Evolutionary conservation across 1,140 invertebrate species (phyloP).

Genomic region (Rhyacophila brunnea): DNA sequence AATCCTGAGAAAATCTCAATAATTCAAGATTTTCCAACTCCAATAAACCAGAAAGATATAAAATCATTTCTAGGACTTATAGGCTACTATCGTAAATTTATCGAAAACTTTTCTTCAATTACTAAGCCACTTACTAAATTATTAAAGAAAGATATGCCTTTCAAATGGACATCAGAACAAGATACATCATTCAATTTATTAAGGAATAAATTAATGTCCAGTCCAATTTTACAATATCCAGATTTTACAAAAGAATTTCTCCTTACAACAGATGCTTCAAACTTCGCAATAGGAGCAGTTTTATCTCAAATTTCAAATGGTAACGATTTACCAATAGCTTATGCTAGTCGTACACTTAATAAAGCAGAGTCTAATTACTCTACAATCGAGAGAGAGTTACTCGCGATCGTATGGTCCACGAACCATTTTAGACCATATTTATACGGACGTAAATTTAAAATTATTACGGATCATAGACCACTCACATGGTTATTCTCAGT

Average conservation of each 20-base stretch:
- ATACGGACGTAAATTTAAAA: too few species aligned
- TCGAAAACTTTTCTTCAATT: conserved; percentile 33
- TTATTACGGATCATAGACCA: too few species aligned
- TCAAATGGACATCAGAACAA: not conserved
- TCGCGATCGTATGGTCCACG: too few species aligned
- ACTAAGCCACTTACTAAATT: not conserved
- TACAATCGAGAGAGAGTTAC: too few species aligned
- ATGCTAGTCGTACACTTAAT: too few species aligned
- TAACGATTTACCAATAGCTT: too few species aligned
- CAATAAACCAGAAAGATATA: not conserved
- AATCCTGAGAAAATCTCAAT: conserved; percentile 35
- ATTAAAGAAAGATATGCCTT: conserved; percentile 5
- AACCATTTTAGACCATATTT: too few species aligned
- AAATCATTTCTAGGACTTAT: conserved; percentile 37
- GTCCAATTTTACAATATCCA: not conserved
- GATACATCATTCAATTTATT: not conserved
- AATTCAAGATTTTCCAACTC: conserved; percentile 22
- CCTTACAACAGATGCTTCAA: not conserved
- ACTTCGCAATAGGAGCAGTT: too few species aligned
- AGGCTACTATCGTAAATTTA: conserved; percentile 42
- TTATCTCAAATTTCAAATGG: too few species aligned
- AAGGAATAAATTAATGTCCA: not conserved
- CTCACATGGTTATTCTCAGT: too few species aligned
- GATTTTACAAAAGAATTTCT: not conserved
- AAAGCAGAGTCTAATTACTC: too few species aligned